These are phyloP conservation scores for Petrocephalus schoutedeni DNA, from an alignment of 2,797 vertebrate genomes.

Conservation along the genomic window DNA sequence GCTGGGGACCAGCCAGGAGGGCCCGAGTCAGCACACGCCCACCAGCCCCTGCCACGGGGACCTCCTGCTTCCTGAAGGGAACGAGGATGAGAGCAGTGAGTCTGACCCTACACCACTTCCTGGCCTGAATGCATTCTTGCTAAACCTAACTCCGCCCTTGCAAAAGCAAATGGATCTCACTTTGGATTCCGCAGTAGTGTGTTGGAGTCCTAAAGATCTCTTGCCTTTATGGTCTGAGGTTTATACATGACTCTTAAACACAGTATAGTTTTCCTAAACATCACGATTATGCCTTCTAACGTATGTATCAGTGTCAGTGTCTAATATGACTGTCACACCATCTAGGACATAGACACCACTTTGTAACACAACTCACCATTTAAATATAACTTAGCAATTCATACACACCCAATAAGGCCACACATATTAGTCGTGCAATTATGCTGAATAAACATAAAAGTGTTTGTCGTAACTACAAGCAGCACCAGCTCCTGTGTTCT, in stretches of 20 bases:
- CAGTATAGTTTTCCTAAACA: background rate
- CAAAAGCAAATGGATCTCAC: no score
- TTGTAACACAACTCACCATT: background rate
- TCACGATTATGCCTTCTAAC: background rate
- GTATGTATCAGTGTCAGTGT: no score
- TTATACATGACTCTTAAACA: background rate
- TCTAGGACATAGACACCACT: background rate
- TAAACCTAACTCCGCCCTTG: no score
- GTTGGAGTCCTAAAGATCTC: no score
- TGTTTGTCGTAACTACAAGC: background rate
- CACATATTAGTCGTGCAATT: background rate
- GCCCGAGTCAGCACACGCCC: conserved; percentile 57
- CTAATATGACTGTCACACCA: background rate
- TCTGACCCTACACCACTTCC: background rate
- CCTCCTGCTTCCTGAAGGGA: conserved; percentile 55
- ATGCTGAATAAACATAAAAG: background rate
- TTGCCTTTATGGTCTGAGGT: no score
- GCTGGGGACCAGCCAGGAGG: conserved; percentile 81
- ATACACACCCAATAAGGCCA: background rate
- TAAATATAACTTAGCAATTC: background rate
- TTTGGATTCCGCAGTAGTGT: no score
- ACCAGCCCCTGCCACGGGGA: conserved; percentile 61
- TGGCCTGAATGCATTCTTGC: background rate
- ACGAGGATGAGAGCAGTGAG: conserved; percentile 45
- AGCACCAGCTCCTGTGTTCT: background rate